Evolutionary conservation across 1,140 invertebrate species (phyloP).

Genomic region (Hirudo medicinalis): DNA sequence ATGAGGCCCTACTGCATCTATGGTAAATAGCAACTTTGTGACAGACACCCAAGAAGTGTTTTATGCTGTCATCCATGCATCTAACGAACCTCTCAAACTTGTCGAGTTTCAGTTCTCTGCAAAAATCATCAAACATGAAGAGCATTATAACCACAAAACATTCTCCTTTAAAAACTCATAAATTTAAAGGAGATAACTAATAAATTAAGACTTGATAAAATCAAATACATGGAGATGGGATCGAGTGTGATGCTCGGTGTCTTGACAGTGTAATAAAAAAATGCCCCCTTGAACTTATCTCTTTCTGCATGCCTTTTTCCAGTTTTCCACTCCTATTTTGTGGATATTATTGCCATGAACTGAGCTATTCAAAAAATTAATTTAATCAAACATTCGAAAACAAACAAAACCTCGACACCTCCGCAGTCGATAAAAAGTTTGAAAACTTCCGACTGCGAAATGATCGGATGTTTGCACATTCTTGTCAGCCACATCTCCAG

Average conservation of each 20-base stretch:
- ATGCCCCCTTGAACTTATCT: conserved; percentile 76
- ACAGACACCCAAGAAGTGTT: conserved; percentile 61
- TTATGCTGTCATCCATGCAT: conserved; percentile 69
- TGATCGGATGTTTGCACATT: conserved; percentile 84
- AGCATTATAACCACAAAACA: too few species aligned
- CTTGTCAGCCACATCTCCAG: conserved; percentile 89
- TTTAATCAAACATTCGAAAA: background rate
- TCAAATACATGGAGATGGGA: conserved; percentile 34
- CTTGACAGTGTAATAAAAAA: conserved; percentile 76
- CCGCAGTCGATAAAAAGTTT: conserved; percentile 90
- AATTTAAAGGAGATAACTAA: too few species aligned
- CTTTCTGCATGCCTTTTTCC: conserved; percentile 89
- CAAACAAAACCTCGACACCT: conserved; percentile 61
- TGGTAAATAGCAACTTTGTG: conserved; percentile 73
- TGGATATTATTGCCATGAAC: background rate
- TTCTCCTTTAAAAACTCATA: too few species aligned
- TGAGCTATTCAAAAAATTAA: background rate
- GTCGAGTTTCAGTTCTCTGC: conserved; percentile 50
- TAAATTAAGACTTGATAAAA: background rate
- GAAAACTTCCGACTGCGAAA: conserved; percentile 80
- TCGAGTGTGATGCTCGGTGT: conserved; percentile 60
- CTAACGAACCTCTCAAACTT: conserved; percentile 63
- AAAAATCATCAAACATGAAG: conserved; percentile 22
- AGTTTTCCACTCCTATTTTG: conserved; percentile 65
- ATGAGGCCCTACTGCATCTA: conserved; percentile 27